Evolutionary conservation across 2,797 vertebrate species (phyloP), one percentile per base, ranked within the genome.

Genomic region (Chromis chromis): DNA sequence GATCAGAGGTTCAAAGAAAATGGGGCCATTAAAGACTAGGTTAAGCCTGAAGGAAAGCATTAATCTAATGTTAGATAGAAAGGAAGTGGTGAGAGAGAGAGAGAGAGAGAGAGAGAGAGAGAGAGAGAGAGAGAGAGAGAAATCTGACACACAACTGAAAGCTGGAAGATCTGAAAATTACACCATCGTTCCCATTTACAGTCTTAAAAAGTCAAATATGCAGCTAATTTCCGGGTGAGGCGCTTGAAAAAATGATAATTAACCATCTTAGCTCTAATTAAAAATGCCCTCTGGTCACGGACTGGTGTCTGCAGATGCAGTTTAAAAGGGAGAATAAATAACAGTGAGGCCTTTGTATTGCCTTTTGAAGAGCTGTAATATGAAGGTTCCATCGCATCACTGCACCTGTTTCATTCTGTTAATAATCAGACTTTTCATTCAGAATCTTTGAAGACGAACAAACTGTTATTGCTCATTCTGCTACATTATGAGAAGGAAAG

Each of bases 1-100:
- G 81, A 90, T 86, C 88, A 89, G 78, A 85, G 82, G 82, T 91
- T 90, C 81, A 91, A 86, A 91, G 86, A 87, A 91, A 93, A 92
- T 75, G 86, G 81, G 82, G 83, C 67, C 84, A 88, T 88, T 89
- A 88, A 88, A 85, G 89, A 87, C 76, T 82, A 87, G 85, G 83
- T 83, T 93, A 90, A 92, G 87, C 87, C 85, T 86, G 82, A 92
- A 86, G 87, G 88, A 90, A 76, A 86, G 81, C 72, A 81, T 86
- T 89, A 88, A 86, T 90, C 78, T 88, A 73, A 86, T 72, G 86
- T 74, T 78, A 70, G 69, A 83, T 65, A 74, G 66, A 72, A 48
- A 65, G 21, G 44, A 80, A 42, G 74, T 57, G 65, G 58, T 25
- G 62, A 66, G 55, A 22, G 58, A 66, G 28, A 52, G 54, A 46